Conservation (phyloP, 2,888 invertebrate species). For the Eupithecia vulgata region DNA sequence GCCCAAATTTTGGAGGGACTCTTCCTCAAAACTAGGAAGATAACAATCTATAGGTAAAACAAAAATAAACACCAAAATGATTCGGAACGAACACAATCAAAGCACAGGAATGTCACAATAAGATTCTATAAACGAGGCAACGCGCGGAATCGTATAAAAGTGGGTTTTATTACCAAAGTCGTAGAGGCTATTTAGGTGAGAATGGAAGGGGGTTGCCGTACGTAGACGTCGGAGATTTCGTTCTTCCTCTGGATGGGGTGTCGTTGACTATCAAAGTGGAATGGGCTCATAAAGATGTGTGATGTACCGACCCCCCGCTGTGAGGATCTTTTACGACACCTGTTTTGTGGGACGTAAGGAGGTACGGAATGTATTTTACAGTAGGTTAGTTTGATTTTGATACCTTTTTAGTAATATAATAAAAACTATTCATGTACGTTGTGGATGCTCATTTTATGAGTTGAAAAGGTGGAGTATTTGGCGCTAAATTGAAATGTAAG, state of each 20-base stretch:
- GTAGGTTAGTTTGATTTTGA: neutral
- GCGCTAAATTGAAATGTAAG: too few relatives aligned
- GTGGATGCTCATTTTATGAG: too few relatives aligned
- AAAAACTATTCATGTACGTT: too few relatives aligned
- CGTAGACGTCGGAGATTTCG: constrained; percentile 6
- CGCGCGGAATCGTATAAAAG: constrained; percentile 19
- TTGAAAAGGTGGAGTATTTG: too few relatives aligned
- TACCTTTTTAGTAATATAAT: neutral
- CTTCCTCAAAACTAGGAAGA: too few relatives aligned
- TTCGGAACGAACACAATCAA: constrained; percentile 39
- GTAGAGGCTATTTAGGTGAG: constrained; percentile 31
- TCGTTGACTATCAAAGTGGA: constrained; percentile 56
- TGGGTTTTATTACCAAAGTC: constrained; percentile 28
- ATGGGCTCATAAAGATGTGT: constrained; percentile 63
- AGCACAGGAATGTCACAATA: constrained; percentile 41
- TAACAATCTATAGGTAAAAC: neutral
- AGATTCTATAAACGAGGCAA: constrained; percentile 34
- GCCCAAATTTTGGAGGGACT: too few relatives aligned
- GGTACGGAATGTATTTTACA: constrained; percentile 17
- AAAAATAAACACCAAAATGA: constrained; percentile 20
- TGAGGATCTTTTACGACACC: constrained; percentile 54
- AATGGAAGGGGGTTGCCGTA: constrained; percentile 21
- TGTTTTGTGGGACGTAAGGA: constrained; percentile 38
- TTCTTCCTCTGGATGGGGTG: constrained; percentile 43
- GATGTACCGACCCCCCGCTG: constrained; percentile 59